Evolutionary conservation across 2,888 invertebrate genomes (phyloP).

Genomic region (Micoletzkya japonica): DNA sequence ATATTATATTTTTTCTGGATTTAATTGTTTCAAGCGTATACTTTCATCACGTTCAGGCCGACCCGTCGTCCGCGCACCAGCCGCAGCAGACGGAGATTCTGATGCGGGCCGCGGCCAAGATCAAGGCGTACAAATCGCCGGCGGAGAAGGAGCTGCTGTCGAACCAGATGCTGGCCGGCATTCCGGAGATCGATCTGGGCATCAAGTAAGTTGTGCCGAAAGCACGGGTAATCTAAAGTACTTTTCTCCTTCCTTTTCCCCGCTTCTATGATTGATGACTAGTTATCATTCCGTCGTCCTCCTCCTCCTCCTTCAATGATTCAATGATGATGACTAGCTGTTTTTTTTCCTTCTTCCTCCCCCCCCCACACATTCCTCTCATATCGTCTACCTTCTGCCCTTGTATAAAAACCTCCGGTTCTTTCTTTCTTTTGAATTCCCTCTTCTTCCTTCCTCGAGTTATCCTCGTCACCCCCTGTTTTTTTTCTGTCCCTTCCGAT

Average conservation of each 20-base stretch:
- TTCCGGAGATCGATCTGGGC: slow-evolving; percentile 98
- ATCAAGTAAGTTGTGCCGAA: slow-evolving; percentile 76
- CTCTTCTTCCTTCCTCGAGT: too few species aligned
- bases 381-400: too few species aligned
- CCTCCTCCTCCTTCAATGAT: not conserved
- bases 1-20: too few species aligned
- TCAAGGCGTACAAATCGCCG: slow-evolving; percentile 79
- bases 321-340: slow-evolving; percentile 3
- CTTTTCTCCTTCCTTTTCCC: not conserved
- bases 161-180: slow-evolving; percentile 98
- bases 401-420: too few species aligned
- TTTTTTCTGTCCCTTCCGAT: too few species aligned
- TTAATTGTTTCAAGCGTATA: too few species aligned
- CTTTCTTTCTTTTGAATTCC: too few species aligned
- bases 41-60: not conserved
- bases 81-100: slow-evolving; percentile 66
- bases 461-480: too few species aligned
- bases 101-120: slow-evolving; percentile 80
- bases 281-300: not conserved
- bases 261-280: not conserved
- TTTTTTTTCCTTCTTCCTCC: not conserved
- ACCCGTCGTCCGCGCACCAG: slow-evolving; percentile 8
- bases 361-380: not conserved
- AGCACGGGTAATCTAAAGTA: not conserved
- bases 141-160: slow-evolving; percentile 97